Base-by-base conservation (phyloP, 2,113 vertebrate species). In the Galemys pyrenaicus region DNA sequence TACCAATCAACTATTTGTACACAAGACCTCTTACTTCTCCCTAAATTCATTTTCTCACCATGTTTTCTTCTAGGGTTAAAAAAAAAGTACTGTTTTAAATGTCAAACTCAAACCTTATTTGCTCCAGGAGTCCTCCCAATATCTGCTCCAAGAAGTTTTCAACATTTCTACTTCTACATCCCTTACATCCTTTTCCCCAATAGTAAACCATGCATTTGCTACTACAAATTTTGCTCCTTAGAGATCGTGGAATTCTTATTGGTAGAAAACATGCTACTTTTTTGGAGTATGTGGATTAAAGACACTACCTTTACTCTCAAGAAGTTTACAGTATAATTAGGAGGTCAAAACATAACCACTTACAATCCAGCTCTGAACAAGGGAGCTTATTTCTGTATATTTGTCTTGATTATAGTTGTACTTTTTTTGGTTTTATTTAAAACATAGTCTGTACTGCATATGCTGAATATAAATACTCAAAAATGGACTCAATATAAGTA, bases 61-160 rank as follows among this genome's bases (percentile, higher is more conserved):
- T 24, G 39, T 81, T 73, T 70, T 78, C 24, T 13, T 74, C 4
- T 17, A 58, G 37, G 9, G 7, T 19, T 22, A 54, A 17, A 44
- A 54, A 93, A 74, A 89, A 60, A 73, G 54, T 17, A 68, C 19
- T 22, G 58, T 77, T 84, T 32, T 56, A 77, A 77, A 94, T 19
- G 28, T 30, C 37, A 94, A 77, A 91, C 30, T 68, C 9, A 92
- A 87, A 74, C 15, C 83, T 30, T 51, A 82, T 90, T 87, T 91
- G n/a, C 28, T 81, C 67, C 44, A 87, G 81, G 24, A 89, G 82
- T 2, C 9, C 70, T 94, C 44, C 62, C 15, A 86, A 35, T 78
- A 91, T 68, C 44, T 95, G 16, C 51, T 82, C 56, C 26, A 68
- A 58, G 17, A 96, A 87, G 6, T 41, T 75, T 79, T 89, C 71